Conservation (phyloP, 2,797 vertebrate species). For the Eurystomus glaucurus region DNA sequence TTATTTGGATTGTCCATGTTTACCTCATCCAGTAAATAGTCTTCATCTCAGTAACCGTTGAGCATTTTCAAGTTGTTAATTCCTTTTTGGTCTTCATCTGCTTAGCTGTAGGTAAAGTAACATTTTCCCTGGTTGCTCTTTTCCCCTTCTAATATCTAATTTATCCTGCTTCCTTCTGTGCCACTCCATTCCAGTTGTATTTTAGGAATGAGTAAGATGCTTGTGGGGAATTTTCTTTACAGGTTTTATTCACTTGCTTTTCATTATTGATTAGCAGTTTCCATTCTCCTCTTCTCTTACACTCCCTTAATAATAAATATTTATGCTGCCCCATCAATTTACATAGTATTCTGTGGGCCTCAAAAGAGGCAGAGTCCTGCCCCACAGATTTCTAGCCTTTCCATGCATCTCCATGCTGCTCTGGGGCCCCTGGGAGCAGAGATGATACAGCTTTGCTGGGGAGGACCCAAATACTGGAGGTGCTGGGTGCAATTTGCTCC, state of each 20-base stretch:
- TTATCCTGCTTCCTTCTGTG: not conserved
- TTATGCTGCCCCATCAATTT: not conserved
- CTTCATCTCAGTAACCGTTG: not conserved
- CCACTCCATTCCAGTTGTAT: not conserved
- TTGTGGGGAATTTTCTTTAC: not conserved
- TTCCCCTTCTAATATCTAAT: not conserved
- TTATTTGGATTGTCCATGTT: not conserved
- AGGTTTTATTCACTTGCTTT: slow-evolving; percentile 12
- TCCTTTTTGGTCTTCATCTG: not conserved
- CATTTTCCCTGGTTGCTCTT: not conserved
- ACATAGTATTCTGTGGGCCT: not conserved
- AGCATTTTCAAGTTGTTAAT: not conserved
- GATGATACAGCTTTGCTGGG: not conserved
- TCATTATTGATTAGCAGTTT: slow-evolving; percentile 31
- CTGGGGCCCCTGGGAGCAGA: not conserved
- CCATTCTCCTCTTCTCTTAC: not conserved
- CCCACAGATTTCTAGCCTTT: not conserved
- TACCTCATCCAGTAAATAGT: not conserved
- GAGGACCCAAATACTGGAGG: not conserved
- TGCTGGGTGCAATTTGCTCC: not conserved
- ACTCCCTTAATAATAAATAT: slow-evolving; percentile 14
- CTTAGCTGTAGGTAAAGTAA: not conserved
- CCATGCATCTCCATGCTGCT: not conserved
- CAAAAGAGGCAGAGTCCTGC: not conserved
- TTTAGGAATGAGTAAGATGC: not conserved